Evolutionary conservation across 2,888 invertebrate species (phyloP), one percentile per base, ranked within the genome.

Genomic region (Himalopsyche kuldschensis): DNA sequence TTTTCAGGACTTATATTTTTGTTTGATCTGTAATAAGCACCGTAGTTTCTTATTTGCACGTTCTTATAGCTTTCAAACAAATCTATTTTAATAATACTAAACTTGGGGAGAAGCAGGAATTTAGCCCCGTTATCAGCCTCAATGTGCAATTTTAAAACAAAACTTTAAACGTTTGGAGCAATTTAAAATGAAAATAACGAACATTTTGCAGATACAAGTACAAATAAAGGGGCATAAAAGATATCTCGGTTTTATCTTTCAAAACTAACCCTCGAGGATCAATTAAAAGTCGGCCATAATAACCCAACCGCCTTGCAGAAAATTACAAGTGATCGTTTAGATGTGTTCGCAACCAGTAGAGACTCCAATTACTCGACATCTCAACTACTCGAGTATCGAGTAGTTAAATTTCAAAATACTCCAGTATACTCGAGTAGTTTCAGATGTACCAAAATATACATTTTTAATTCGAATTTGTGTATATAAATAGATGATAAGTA

Each of bases 211-310:
- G 35, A 76, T 78, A 85, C 83, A 84, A 85, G 85, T 81, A 55
- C 84, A 85, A 85, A 85, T 82, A 84, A 84, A 82, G 55, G 82
- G 80, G 69, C 82, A 79, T 84, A 84, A 84, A 84, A 84, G 83
- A 77, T 85, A 85, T 83, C 85, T 84, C 80, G 82, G 84, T 84
- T 78, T 84, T 85, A 85, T 85, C 85, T 84, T 79, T 31, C 35
- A 78, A 79, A 82, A 89, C 88, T 90, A 90, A 90, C 92, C 92
- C 92, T 91, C 90, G 88, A 92, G 92, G 92, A 92, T 91, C 92
- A 92, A 92, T 92, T 92, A 92, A 92, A 92, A 92, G 90, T 91
- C 90, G 89, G 76, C 69, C 82, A 80, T 78, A 83, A 81, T 63
- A 31, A 30, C 69, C 17, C 32, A 75, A 32, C 80, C 80, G 20